Conservation (phyloP, 1,140 invertebrate genomes). For the Neodiprion lecontei region DNA sequence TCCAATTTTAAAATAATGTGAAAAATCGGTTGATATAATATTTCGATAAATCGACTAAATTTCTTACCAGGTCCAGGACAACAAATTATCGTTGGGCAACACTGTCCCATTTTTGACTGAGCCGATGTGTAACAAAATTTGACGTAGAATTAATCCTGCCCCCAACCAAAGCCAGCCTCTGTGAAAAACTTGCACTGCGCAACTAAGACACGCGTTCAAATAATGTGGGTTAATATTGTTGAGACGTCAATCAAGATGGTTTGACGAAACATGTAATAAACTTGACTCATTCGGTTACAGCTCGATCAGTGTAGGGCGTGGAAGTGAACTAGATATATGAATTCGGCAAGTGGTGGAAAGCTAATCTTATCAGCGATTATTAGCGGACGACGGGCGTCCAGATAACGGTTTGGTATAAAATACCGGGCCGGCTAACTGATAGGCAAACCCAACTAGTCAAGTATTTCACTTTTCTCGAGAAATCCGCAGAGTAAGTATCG, state of each 20-base stretch:
- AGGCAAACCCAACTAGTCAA: background rate
- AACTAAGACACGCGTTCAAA: background rate
- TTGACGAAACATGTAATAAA: background rate
- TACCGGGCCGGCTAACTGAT: background rate
- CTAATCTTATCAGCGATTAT: background rate
- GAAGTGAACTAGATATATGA: background rate
- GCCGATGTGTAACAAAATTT: background rate
- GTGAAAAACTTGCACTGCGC: too few species aligned
- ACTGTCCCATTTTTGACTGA: background rate
- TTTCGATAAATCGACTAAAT: background rate
- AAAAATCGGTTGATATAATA: background rate
- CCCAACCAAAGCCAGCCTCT: too few species aligned
- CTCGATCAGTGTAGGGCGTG: background rate
- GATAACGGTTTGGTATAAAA: background rate
- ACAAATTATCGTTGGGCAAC: conserved; percentile 5
- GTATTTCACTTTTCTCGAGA: background rate
- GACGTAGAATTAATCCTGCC: too few species aligned
- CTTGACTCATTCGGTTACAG: background rate
- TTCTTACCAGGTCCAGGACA: background rate
- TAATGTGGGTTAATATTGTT: background rate
- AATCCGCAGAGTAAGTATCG: background rate
- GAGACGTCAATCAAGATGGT: background rate
- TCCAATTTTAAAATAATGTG: background rate
- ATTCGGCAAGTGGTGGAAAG: background rate
- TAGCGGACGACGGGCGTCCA: background rate